phyloP scores from a whole-genome alignment of 2,888 invertebrate genomes.

The Sarcophaga rosellei region DNA sequence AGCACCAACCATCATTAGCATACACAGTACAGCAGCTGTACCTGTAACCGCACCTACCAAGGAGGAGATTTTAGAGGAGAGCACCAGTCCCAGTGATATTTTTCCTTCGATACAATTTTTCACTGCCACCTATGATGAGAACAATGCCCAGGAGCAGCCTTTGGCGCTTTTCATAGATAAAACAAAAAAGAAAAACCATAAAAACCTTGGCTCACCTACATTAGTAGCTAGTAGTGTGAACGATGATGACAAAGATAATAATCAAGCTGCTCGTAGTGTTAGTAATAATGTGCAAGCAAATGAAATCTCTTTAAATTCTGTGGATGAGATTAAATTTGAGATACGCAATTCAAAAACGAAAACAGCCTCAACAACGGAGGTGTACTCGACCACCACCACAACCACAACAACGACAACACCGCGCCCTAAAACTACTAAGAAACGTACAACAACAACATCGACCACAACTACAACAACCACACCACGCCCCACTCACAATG shows the following conservation, averaged over 20 bases:
- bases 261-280: slow-evolving; percentile 80
- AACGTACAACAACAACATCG: slow-evolving; percentile 80
- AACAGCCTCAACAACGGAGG: slow-evolving; percentile 67
- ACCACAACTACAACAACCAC: slow-evolving; percentile 84
- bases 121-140: slow-evolving; percentile 81
- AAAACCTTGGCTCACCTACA: slow-evolving; percentile 67
- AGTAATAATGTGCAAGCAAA: slow-evolving; percentile 76
- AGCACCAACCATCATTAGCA: slow-evolving; percentile 26
- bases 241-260: slow-evolving; percentile 70
- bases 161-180: slow-evolving; percentile 77
- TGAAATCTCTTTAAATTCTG: slow-evolving; percentile 77
- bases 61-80: slow-evolving; percentile 82
- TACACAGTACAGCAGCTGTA: slow-evolving; percentile 55
- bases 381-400: slow-evolving; percentile 74
- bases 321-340: slow-evolving; percentile 78
- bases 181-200: slow-evolving; percentile 73
- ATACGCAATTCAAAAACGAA: slow-evolving; percentile 79
- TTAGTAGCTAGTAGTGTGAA: slow-evolving; percentile 50
- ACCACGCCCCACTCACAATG: slow-evolving; percentile 86
- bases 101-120: slow-evolving; percentile 83
- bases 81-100: slow-evolving; percentile 80
- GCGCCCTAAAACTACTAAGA: slow-evolving; percentile 83
- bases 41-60: slow-evolving; percentile 50
- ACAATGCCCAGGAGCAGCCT: slow-evolving; percentile 77
- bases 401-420: slow-evolving; percentile 79